These are phyloP conservation scores for Cyclina sinensis DNA, from an alignment of 1,140 invertebrate genomes.

Conservation along the genomic window DNA sequence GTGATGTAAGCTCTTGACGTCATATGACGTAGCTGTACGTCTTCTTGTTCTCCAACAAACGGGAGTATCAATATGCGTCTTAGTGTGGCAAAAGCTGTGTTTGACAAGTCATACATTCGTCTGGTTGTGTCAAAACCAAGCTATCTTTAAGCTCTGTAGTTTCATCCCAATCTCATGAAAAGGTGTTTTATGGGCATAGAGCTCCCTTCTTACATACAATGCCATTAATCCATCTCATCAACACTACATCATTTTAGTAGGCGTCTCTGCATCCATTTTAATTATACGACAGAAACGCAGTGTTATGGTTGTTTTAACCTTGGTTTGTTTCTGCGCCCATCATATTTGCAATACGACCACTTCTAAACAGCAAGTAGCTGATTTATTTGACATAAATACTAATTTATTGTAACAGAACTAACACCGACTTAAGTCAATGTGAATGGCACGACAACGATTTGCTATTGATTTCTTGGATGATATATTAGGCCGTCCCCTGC, in stretches of 20 bases:
- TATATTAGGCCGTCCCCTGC: constrained; percentile 63
- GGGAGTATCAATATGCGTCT: too few relatives aligned
- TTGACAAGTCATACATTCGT: too few relatives aligned
- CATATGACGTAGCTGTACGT: too few relatives aligned
- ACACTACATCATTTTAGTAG: neutral
- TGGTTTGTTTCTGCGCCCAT: neutral
- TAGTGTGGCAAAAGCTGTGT: too few relatives aligned
- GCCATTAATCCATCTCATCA: too few relatives aligned
- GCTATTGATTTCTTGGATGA: constrained; percentile 61
- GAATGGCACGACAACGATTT: constrained; percentile 46
- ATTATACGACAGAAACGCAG: neutral
- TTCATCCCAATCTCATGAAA: too few relatives aligned
- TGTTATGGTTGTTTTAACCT: neutral
- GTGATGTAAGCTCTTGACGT: too few relatives aligned
- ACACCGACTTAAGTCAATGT: constrained; percentile 54
- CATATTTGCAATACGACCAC: constrained; percentile 22
- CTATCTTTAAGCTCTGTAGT: too few relatives aligned
- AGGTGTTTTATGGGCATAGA: too few relatives aligned
- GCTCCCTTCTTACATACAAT: too few relatives aligned
- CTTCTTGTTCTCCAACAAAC: too few relatives aligned
- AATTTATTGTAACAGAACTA: constrained; percentile 62
- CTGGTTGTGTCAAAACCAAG: too few relatives aligned
- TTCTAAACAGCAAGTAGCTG: constrained; percentile 42
- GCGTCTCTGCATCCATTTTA: neutral
- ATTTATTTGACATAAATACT: constrained; percentile 67